Evolutionary conservation across 2,888 invertebrate species (phyloP).

Genomic region (Imbricaverruca yamaguchii): DNA sequence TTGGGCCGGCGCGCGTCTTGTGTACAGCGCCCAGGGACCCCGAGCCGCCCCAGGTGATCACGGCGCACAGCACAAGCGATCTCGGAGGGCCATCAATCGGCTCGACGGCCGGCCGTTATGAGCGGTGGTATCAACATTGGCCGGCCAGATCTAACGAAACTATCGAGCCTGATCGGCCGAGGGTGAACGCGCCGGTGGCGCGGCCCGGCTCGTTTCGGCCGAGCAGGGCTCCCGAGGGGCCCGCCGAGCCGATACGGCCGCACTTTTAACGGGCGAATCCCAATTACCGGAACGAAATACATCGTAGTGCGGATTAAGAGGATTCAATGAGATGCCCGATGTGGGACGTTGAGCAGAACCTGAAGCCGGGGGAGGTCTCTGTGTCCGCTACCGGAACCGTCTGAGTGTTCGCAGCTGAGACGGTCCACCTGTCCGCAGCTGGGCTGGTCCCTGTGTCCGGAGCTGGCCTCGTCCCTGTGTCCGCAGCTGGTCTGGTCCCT

Average conservation of each 20-base stretch:
- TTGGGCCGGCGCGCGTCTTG: no score
- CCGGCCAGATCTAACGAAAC: constrained; percentile 1
- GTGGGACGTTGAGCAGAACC: background rate
- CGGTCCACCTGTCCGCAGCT: no score
- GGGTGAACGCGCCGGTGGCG: background rate
- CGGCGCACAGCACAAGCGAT: no score
- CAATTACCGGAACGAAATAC: constrained; percentile 19
- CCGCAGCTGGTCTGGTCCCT: no score
- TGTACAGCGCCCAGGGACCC: no score
- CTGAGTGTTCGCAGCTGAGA: no score
- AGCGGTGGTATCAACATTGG: background rate
- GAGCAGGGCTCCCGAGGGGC: background rate
- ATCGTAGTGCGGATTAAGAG: background rate
- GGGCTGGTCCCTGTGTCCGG: no score
- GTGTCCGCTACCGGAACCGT: no score
- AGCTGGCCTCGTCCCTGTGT: no score
- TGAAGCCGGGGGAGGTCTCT: no score
- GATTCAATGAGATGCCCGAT: background rate
- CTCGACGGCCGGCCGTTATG: constrained; percentile 8
- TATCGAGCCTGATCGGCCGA: background rate
- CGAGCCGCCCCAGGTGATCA: no score
- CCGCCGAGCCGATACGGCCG: background rate
- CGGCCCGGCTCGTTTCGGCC: background rate
- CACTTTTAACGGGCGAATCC: background rate
- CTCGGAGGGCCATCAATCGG: background rate